phyloP scores from a whole-genome alignment of 2,888 invertebrate species.

The Cataglyphis altisquamis region DNA sequence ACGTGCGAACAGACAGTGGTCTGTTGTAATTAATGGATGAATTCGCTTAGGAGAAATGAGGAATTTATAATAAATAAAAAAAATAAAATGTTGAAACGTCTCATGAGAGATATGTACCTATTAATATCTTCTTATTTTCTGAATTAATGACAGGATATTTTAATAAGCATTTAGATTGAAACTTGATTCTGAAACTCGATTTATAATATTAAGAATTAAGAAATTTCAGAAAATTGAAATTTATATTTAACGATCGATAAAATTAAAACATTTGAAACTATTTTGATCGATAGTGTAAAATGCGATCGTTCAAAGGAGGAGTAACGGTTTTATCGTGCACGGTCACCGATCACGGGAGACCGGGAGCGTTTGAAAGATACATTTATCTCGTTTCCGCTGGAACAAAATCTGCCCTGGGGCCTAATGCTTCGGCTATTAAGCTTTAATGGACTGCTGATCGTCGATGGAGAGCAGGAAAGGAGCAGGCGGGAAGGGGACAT shows the following conservation, averaged over 20 bases:
- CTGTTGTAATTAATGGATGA: slow-evolving; percentile 32
- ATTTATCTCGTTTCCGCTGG: slow-evolving; percentile 80
- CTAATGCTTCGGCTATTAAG: slow-evolving; percentile 83
- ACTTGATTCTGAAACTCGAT: background rate
- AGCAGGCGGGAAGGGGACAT: slow-evolving; percentile 42
- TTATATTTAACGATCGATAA: background rate
- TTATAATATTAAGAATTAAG: background rate
- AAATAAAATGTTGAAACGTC: background rate
- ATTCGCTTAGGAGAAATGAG: background rate
- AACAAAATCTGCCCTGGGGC: slow-evolving; percentile 82
- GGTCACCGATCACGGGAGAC: slow-evolving; percentile 67
- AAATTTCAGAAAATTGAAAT: background rate
- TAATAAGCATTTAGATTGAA: background rate
- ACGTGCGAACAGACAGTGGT: slow-evolving; percentile 34
- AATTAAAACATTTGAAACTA: background rate
- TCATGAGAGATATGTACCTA: background rate
- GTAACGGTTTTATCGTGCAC: slow-evolving; percentile 56
- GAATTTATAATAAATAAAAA: background rate
- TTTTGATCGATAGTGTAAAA: background rate
- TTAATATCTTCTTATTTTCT: background rate
- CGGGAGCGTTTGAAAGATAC: slow-evolving; percentile 76
- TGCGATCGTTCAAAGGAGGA: slow-evolving; percentile 17
- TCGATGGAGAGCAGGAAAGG: slow-evolving; percentile 53
- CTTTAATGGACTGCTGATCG: slow-evolving; percentile 80
- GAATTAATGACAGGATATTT: background rate